Base-by-base conservation (phyloP, 1,140 invertebrate species). In the Stegodyphus mimosarum region DNA sequence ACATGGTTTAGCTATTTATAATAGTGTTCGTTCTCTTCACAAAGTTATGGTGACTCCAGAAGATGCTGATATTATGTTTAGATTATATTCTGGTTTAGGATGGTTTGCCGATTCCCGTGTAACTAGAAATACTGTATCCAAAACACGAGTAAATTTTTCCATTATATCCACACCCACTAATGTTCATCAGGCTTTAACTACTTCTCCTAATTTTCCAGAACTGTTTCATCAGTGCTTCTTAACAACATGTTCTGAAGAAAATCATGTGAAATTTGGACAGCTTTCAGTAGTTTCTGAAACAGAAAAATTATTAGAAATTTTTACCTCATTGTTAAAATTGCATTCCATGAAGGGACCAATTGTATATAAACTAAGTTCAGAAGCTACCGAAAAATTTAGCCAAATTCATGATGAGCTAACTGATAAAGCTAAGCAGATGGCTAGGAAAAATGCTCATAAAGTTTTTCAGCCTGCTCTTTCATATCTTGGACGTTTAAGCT, bases 391-490 rank as follows among this genome's bases (percentile, higher is more conserved):
- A 60, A 86, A 75, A 15, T 80, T 86, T 52, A 49, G 51, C 51
- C 70, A 80, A 33, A 75, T 86, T 18, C 85, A 86, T 18, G 72
- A 86, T 49, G 85, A 86, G 63, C n/a, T 86, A 50, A 86, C 77
- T 13, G 85, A 86, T 48, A 86, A 79, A 63, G 71, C 83, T 5
- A 77, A 78, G n/a, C 83, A 86, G 17, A 77, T 86, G 66, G 74
- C 67, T 6, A 49, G 83, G 6, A 86, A 86, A 52, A 86, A 52
- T 73, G 83, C 66, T 10, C 69, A 71, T 73, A 75, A 84, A 64
- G 75, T 86, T 7, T 86, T 64, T 69, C 69, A 70, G 9, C 83
- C 83, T 33, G 75, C 75, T 48, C 50, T 86, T 17, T 74, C 83
- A 7, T 86, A 86, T 49, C 69, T 86, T 18, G 70, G 70, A 17